Percentiles rank a stretch among this genome's conserved stretches.
These are phyloP conservation scores for Tipula lateralis DNA, from an alignment of 2,888 invertebrate species.

Conservation along the genomic window DNA sequence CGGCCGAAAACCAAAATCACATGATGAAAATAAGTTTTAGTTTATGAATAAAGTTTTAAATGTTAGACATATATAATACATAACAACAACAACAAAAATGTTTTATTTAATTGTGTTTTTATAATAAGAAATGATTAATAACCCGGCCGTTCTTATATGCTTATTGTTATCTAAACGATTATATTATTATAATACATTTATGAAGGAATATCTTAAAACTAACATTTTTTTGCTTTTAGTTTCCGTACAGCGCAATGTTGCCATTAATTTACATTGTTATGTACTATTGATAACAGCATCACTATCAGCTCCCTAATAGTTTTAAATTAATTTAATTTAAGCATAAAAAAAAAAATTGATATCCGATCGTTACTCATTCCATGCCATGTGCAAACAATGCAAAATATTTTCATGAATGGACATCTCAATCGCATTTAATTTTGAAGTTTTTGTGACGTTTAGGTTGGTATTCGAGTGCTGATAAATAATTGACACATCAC, in stretches of 20 bases:
- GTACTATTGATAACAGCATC: not conserved
- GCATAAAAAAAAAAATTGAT: not conserved
- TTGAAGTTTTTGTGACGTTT: not conserved
- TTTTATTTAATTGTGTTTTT: not conserved
- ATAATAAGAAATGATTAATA: slow-evolving; percentile 2
- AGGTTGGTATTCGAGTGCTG: not conserved
- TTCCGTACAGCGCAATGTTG: not conserved
- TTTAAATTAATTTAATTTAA: not conserved
- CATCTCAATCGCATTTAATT: not conserved
- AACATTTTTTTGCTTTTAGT: not conserved
- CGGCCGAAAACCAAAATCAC: slow-evolving; percentile 45
- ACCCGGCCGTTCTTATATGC: not conserved
- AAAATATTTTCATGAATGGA: not conserved
- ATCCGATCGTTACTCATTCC: not conserved
- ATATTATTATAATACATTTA: not conserved
- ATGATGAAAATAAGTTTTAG: not conserved
- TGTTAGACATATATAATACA: no score
- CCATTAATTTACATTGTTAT: not conserved
- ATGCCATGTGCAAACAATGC: not conserved
- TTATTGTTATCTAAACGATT: not conserved
- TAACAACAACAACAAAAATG: not conserved
- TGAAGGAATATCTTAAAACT: not conserved
- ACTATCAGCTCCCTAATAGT: not conserved
- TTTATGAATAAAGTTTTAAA: not conserved
- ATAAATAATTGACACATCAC: not conserved